Evolutionary conservation across 1,140 invertebrate genomes (phyloP).

Genomic region (Achatina immaculata): DNA sequence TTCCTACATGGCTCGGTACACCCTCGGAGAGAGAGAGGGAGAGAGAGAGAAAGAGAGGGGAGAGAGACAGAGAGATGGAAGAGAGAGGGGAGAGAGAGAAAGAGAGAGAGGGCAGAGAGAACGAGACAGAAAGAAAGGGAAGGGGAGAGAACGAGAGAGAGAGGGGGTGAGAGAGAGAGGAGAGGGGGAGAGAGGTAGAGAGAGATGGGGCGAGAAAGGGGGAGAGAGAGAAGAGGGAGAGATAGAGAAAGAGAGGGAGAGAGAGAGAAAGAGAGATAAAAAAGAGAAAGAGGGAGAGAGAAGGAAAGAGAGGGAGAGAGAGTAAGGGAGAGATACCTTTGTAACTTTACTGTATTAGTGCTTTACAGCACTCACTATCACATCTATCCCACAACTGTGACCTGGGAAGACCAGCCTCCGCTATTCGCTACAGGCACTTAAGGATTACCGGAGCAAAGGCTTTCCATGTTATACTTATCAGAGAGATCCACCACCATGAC

Average conservation of each 20-base stretch:
- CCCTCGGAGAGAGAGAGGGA: constrained; percentile 9
- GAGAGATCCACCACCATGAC: too few species aligned
- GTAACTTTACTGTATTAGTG: too few species aligned
- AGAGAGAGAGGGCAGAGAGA: not conserved
- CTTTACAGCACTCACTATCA: too few species aligned
- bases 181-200: constrained; percentile 14
- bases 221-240: constrained; percentile 26
- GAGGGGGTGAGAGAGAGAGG: constrained; percentile 22
- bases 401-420: too few species aligned
- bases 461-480: too few species aligned
- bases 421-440: too few species aligned
- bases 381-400: too few species aligned
- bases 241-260: constrained; percentile 19
- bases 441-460: too few species aligned
- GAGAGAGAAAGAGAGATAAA: constrained; percentile 12
- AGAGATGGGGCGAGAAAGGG: not conserved
- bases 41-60: not conserved
- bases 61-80: not conserved
- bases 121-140: not conserved
- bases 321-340: constrained; percentile 6
- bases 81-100: not conserved
- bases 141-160: constrained; percentile 9
- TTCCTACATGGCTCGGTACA: too few species aligned
- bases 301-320: constrained; percentile 22
- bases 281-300: constrained; percentile 24